Evolutionary conservation across 2,113 vertebrate species (phyloP).

Genomic region (Dicrurus megarhynchus): DNA sequence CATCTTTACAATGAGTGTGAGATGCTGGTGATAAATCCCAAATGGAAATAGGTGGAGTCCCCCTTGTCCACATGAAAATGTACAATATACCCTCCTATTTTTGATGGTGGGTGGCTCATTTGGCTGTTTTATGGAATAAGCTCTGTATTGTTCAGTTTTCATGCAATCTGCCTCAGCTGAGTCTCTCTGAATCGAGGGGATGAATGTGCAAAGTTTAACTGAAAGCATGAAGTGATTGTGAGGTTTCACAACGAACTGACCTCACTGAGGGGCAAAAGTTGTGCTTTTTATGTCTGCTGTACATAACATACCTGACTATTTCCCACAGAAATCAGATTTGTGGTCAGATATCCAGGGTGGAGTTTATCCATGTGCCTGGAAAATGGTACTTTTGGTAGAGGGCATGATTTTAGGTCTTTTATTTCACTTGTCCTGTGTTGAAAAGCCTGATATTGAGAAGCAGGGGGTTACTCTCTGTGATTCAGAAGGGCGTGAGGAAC

Average conservation of each 20-base stretch:
- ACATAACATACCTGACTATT: neutral
- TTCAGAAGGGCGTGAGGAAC: constrained; percentile 40
- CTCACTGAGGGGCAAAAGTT: neutral
- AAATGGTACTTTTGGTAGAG: neutral
- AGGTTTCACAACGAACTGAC: neutral
- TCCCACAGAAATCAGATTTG: neutral
- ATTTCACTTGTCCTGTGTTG: neutral
- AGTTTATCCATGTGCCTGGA: neutral
- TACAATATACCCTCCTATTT: neutral
- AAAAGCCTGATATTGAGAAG: constrained; percentile 13
- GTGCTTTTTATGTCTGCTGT: neutral
- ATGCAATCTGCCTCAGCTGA: neutral
- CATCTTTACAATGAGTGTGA: neutral
- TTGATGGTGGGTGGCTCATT: neutral
- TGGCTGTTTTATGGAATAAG: neutral
- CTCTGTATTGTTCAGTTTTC: neutral
- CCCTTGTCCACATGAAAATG: neutral
- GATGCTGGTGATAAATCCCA: neutral
- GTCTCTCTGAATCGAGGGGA: neutral
- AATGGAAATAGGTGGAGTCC: neutral
- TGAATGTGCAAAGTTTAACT: neutral
- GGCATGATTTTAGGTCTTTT: neutral
- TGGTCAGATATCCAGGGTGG: neutral
- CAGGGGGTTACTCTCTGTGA: neutral
- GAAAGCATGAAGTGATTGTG: neutral